A percentile compares a stretch with the other conserved stretches of the same genome.
Evolutionary conservation across 1,140 invertebrate species (phyloP).

Genomic region (Spodoptera frugiperda): DNA sequence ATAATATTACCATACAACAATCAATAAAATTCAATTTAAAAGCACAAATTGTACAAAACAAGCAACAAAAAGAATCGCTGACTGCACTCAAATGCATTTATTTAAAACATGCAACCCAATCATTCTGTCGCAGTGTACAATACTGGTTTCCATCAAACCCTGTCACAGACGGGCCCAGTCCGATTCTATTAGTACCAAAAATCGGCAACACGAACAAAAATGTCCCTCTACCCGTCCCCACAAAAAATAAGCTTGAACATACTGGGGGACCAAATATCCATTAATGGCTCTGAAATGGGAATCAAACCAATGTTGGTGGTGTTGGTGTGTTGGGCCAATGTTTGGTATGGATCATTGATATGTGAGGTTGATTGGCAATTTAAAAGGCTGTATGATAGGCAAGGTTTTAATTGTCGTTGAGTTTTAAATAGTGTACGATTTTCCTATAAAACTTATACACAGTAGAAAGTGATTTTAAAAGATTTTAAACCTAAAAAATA

Average conservation of each 20-base stretch:
- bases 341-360: not conserved
- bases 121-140: constrained; percentile 12
- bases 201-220: constrained; percentile 65
- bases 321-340: constrained; percentile 37
- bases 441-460: too few species aligned
- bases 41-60: not conserved
- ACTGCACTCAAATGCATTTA: constrained; percentile 9
- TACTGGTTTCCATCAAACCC: constrained; percentile 32
- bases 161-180: constrained; percentile 40
- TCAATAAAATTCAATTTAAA: too few species aligned
- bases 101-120: constrained; percentile 24
- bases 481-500: too few species aligned
- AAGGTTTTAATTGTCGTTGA: too few species aligned
- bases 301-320: constrained; percentile 49
- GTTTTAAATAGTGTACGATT: too few species aligned
- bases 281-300: constrained; percentile 44
- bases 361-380: too few species aligned
- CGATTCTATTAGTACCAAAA: constrained; percentile 63
- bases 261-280: constrained; percentile 49
- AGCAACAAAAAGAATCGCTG: not conserved
- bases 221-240: constrained; percentile 48
- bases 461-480: too few species aligned
- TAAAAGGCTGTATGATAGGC: too few species aligned
- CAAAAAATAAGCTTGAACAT: constrained; percentile 46
- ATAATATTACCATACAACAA: too few species aligned